Percentiles rank a stretch among this genome's conserved stretches.
Conservation (phyloP, 64 coral and sea anemone genomes). For the Pocillopora damicornis region DNA sequence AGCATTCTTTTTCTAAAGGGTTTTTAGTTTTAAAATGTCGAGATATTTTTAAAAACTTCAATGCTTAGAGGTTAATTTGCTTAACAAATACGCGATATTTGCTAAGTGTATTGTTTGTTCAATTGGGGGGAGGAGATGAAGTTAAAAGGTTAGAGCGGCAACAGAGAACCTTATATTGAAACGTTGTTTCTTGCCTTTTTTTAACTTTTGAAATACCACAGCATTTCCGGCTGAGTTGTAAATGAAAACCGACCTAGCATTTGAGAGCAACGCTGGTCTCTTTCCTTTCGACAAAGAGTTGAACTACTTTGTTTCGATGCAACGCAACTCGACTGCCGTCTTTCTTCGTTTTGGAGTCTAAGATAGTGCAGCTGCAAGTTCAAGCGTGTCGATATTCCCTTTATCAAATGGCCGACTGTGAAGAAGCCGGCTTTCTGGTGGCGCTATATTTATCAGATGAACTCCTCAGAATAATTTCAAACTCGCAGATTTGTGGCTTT, state of each 20-base stretch:
- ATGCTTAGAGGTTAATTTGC: slow-evolving; percentile 38
- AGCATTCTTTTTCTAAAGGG: not conserved
- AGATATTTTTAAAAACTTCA: slow-evolving; percentile 15
- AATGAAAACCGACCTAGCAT: not conserved
- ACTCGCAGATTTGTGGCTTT: not conserved
- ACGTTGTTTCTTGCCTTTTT: not conserved
- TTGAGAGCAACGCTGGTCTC: not conserved
- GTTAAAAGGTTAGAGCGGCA: slow-evolving; percentile 37
- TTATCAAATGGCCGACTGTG: not conserved
- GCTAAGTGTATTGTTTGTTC: slow-evolving; percentile 59
- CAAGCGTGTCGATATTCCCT: not conserved
- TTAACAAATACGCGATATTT: slow-evolving; percentile 69
- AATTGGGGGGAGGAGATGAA: slow-evolving; percentile 67
- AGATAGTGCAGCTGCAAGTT: not conserved
- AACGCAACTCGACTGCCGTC: not conserved
- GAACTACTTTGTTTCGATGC: slow-evolving; percentile 17
- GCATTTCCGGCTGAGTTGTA: slow-evolving; percentile 3
- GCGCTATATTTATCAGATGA: slow-evolving; percentile 8
- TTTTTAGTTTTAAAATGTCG: not conserved
- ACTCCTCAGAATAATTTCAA: not conserved
- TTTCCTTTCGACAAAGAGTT: slow-evolving; percentile 6
- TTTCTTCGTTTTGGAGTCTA: not conserved
- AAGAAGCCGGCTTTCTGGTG: not conserved
- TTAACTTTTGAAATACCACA: slow-evolving; percentile 9
- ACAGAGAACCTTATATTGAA: slow-evolving; percentile 30